Evolutionary conservation across 2,888 invertebrate genomes (phyloP), one percentile per base, ranked within the genome.

Genomic region (Pollenia angustigena): DNA sequence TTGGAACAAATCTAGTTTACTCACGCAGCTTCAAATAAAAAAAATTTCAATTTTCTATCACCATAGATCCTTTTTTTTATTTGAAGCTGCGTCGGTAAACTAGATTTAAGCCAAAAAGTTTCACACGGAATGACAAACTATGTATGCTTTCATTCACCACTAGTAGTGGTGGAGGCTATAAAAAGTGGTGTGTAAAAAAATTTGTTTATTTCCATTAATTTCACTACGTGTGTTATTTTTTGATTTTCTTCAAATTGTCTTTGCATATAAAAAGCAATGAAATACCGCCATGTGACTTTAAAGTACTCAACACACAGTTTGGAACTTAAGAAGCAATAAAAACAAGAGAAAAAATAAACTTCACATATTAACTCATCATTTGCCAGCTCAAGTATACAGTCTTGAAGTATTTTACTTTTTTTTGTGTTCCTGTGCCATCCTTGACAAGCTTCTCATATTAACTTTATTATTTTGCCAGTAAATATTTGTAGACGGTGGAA

Each of bases 291-390:
- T 64, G 14, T 60, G 50, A 68, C 48, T 64, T 44, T 10, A 8
- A 66, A 56, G 11, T 66, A 18, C 18, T 72, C 16, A n/a, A 32
- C 44, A 7, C 12, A 7, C 12, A 42, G 46, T 74, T 74, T 48
- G 42, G 8, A 48, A 64, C 10, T 52, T 60, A 42, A 68, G 42
- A 50, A 40, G 4, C 12, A 6, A 42, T 1, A 56, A 72, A 11
- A 44, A 6, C 52, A 18, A 44, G 8, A 46, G 44, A 64, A 72
- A 54, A 46, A 52, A 0, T 48, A 11, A 60, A 78, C 74, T 87
- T 78, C 78, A 69, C 84, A 87, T 81, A 87, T 87, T 84, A 87
- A 87, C 84, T 87, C 78, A 84, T 79, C 81, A 87, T 78, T 74
- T 87, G 84, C 54, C 66, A 40, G 42, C 50, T 84, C 46, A 74